Base-by-base conservation (phyloP, 2,888 invertebrate genomes). In the Geophilus truncorum region DNA sequence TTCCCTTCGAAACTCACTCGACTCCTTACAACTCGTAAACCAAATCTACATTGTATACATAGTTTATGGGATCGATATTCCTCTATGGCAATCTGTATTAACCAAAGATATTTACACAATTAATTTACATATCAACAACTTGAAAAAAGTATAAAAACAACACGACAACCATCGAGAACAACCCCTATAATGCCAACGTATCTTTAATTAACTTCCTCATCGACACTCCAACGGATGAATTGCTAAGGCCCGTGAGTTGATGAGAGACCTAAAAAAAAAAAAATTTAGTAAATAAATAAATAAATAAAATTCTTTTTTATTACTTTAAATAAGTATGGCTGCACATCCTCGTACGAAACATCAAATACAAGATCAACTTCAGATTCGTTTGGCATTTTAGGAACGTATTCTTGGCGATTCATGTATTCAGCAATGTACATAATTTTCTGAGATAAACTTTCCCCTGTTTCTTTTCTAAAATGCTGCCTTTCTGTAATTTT, bases 261-360 rank as follows among this genome's bases (percentile, higher is more conserved):
- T 93, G 94, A 84, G 93, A 86, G 78, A 89, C 87, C 88, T 89
- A 85, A 81, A 87, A 86, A 25, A 82, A 77, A 82, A 84, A 82
- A 82, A 36, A 75, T 10, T 15, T 75, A 21, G 7, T 21, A n/a
- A n/a, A n/a, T n/a, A n/a, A n/a, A n/a, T n/a, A n/a, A n/a, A n/a
- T n/a, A n/a, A n/a, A n/a, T n/a, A 9, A 21, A 21, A 21, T 21
- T 75, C 5, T 3, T 30, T 9, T 28, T 21, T 12, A 25, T 92
- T 85, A 97, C 92, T 90, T 95, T 96, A 89, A 96, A 98, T 84
- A 98, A 90, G 89, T 98, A 99, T 80, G 99, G 98, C 88, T 98
- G 98, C 80, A 98, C 93, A 87, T 98, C 98, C 0, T 92, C 89
- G 88, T 93, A 97, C 36, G 93, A 91, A 21, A 96, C 96, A 88